phyloP scores from a whole-genome alignment of 2,888 invertebrate genomes.

The Hemistola chrysoprasaria region DNA sequence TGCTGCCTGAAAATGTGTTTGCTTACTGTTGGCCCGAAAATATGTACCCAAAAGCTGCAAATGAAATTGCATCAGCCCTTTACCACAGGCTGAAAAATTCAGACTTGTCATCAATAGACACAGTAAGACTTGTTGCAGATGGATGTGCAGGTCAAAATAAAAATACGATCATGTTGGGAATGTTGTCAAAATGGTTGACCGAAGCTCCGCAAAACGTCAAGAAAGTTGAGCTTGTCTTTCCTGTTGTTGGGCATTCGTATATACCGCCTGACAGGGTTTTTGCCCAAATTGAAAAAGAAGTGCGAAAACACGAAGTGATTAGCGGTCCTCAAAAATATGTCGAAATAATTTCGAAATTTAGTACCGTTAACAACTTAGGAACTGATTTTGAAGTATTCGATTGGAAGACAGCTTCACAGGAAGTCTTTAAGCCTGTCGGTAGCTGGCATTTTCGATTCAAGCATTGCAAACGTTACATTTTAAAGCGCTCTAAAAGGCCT shows the following conservation, averaged over 20 bases:
- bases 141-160: conserved; percentile 28
- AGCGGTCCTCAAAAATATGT: neutral
- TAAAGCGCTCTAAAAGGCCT: too few relatives aligned
- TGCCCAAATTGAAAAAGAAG: conserved; percentile 19
- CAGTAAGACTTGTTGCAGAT: conserved; percentile 22
- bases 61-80: too few relatives aligned
- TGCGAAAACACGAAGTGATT: conserved; percentile 14
- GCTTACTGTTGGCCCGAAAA: too few relatives aligned
- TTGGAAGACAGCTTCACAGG: too few relatives aligned
- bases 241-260: conserved; percentile 25
- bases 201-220: conserved; percentile 6
- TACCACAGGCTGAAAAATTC: too few relatives aligned
- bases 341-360: neutral
- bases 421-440: too few relatives aligned
- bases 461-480: too few relatives aligned
- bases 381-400: too few relatives aligned
- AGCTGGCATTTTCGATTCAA: too few relatives aligned
- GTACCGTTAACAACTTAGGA: neutral
- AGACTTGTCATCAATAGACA: too few relatives aligned
- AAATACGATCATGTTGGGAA: conserved; percentile 18
- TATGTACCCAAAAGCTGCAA: too few relatives aligned
- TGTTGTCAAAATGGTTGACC: conserved; percentile 13
- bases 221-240: conserved; percentile 25
- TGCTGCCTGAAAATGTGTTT: too few relatives aligned
- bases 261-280: conserved; percentile 25